Percentiles rank a stretch among this genome's conserved stretches.
Evolutionary conservation across 2,113 vertebrate species (phyloP).

Genomic region (Calcarius ornatus): DNA sequence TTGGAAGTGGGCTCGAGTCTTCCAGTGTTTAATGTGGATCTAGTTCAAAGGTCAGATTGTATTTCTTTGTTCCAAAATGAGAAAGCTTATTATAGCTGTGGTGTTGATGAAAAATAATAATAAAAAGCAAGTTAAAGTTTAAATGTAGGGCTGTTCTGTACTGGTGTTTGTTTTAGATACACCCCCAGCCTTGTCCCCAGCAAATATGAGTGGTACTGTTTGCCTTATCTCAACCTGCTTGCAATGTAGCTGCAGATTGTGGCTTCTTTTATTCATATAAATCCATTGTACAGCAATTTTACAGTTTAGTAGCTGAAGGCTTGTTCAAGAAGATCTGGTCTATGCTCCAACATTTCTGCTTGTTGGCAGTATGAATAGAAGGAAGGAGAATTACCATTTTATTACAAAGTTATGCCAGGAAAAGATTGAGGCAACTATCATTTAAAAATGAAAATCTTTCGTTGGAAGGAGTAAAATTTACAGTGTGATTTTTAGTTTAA

Average conservation of each 20-base stretch:
- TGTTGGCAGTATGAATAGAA: neutral
- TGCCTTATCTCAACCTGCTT: neutral
- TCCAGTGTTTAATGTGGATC: neutral
- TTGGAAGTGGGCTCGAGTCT: conserved; percentile 1
- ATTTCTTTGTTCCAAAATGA: conserved; percentile 25
- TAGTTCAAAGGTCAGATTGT: conserved; percentile 26
- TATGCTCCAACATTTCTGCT: neutral
- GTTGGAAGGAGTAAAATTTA: neutral
- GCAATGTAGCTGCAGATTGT: neutral
- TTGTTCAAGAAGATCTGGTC: neutral
- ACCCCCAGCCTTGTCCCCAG: neutral
- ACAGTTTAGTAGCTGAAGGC: neutral
- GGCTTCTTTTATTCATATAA: neutral
- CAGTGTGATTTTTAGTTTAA: neutral
- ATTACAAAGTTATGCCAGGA: neutral
- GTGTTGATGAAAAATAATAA: neutral
- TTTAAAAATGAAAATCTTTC: conserved; percentile 3
- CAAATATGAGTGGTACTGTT: neutral
- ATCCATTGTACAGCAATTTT: neutral
- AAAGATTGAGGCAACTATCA: neutral
- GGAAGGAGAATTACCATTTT: neutral
- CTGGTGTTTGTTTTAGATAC: neutral
- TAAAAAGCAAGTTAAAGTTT: neutral
- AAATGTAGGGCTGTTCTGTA: neutral
- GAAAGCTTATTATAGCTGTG: neutral